These are phyloP conservation scores for Nephrotoma appendiculata DNA, from an alignment of 2,888 invertebrate genomes.

Conservation along the genomic window DNA sequence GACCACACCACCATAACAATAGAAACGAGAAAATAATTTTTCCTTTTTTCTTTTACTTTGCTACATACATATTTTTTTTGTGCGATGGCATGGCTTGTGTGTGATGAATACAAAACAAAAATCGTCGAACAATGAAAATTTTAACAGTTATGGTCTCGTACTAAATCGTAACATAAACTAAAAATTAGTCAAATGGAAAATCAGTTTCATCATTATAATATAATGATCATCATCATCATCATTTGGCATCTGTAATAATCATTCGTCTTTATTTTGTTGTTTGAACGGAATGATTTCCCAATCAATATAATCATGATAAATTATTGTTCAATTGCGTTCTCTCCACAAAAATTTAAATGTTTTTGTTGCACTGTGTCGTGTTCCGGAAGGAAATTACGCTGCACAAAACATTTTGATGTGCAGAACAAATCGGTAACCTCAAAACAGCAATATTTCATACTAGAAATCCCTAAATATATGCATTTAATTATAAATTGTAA, in stretches of 20 bases:
- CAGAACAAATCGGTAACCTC: too few relatives aligned
- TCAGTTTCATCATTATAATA: neutral
- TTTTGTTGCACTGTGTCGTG: too few relatives aligned
- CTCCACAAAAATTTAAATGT: too few relatives aligned
- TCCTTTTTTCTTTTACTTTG: neutral
- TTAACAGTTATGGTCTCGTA: neutral
- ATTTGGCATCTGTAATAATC: neutral
- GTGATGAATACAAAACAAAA: neutral
- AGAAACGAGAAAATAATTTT: neutral
- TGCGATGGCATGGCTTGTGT: neutral
- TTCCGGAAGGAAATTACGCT: too few relatives aligned
- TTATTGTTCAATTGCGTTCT: too few relatives aligned
- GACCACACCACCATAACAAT: neutral
- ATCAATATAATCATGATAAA: neutral
- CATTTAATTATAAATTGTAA: neutral
- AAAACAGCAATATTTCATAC: too few relatives aligned
- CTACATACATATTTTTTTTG: neutral
- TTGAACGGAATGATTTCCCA: neutral
- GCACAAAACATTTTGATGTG: too few relatives aligned
- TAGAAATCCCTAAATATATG: too few relatives aligned
- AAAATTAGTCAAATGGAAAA: neutral
- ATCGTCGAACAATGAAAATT: neutral
- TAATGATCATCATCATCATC: neutral
- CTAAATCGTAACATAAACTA: neutral
- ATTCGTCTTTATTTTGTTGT: neutral